Evolutionary conservation across 2,113 vertebrate species (phyloP).

Genomic region (Budorcas taxicolor): DNA sequence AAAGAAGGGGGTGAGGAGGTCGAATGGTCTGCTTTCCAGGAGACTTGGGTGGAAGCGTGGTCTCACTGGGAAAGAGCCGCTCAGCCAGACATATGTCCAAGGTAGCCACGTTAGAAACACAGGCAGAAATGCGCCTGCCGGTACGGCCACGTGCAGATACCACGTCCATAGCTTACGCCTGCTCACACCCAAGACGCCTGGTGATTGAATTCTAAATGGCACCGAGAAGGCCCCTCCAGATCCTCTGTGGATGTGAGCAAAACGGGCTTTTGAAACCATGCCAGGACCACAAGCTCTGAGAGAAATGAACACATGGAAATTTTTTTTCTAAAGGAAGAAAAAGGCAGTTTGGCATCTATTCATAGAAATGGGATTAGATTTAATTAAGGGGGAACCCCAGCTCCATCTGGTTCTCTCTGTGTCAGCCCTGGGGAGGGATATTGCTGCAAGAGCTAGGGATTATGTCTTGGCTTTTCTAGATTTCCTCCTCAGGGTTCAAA

Average conservation of each 20-base stretch:
- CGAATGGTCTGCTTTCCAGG: neutral
- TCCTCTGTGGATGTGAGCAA: neutral
- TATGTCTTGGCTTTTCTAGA: neutral
- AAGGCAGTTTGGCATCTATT: constrained; percentile 20
- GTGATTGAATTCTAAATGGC: neutral
- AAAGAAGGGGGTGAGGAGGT: neutral
- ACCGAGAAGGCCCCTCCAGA: neutral
- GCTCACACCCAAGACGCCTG: neutral
- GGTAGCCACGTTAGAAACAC: neutral
- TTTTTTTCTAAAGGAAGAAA: neutral
- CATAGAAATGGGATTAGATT: constrained; percentile 7
- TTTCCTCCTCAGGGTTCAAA: constrained; percentile 19
- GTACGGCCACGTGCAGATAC: neutral
- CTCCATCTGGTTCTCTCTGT: neutral
- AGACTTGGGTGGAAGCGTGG: neutral
- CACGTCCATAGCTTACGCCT: neutral
- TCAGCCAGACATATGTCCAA: neutral
- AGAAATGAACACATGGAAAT: constrained; percentile 34
- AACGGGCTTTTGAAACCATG: neutral
- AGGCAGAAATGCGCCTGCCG: neutral
- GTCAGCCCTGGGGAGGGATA: neutral
- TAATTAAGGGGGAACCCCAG: constrained; percentile 24
- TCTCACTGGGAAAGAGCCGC: neutral
- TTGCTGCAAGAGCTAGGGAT: neutral
- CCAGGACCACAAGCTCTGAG: constrained; percentile 24